These are phyloP conservation scores for Chloroclysta siterata DNA, from an alignment of 2,888 invertebrate species.

Conservation along the genomic window DNA sequence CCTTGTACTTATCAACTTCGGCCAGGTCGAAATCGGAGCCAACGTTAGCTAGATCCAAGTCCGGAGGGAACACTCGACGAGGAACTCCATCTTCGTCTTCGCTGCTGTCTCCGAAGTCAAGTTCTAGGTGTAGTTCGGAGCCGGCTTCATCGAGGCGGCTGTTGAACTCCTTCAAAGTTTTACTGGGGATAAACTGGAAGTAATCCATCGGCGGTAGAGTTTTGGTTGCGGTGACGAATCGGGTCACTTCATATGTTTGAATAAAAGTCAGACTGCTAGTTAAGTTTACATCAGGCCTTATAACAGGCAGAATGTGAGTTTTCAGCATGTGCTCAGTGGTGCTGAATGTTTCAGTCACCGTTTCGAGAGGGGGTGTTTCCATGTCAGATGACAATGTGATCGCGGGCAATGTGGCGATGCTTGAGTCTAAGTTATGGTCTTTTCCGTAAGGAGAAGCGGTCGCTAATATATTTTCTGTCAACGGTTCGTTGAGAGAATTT, in stretches of 20 bases:
- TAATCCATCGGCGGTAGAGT: slow-evolving; percentile 94
- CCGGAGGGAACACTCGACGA: slow-evolving; percentile 85
- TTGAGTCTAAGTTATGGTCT: slow-evolving; percentile 89
- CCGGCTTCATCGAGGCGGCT: slow-evolving; percentile 95
- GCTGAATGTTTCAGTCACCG: slow-evolving; percentile 95
- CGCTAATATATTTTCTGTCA: slow-evolving; percentile 94
- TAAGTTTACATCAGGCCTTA: slow-evolving; percentile 87
- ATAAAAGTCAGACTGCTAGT: slow-evolving; percentile 92
- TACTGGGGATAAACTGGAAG: slow-evolving; percentile 94
- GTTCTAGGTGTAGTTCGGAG: slow-evolving; percentile 92
- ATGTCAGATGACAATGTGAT: slow-evolving; percentile 90
- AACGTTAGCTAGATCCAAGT: slow-evolving; percentile 89
- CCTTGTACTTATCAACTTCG: slow-evolving; percentile 88
- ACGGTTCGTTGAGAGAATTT: slow-evolving; percentile 89
- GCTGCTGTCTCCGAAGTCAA: slow-evolving; percentile 93
- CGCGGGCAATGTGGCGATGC: slow-evolving; percentile 92
- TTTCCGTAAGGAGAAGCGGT: slow-evolving; percentile 90
- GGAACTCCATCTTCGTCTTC: slow-evolving; percentile 84
- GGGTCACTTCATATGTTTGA: slow-evolving; percentile 94
- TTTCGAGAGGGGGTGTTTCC: slow-evolving; percentile 94
- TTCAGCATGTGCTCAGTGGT: slow-evolving; percentile 95
- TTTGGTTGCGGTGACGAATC: slow-evolving; percentile 95
- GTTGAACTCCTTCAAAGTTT: slow-evolving; percentile 94
- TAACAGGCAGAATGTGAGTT: slow-evolving; percentile 94
- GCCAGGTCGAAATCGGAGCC: slow-evolving; percentile 89